Evolutionary conservation across 2,113 vertebrate genomes (phyloP).

Genomic region (Haemorhous mexicanus): DNA sequence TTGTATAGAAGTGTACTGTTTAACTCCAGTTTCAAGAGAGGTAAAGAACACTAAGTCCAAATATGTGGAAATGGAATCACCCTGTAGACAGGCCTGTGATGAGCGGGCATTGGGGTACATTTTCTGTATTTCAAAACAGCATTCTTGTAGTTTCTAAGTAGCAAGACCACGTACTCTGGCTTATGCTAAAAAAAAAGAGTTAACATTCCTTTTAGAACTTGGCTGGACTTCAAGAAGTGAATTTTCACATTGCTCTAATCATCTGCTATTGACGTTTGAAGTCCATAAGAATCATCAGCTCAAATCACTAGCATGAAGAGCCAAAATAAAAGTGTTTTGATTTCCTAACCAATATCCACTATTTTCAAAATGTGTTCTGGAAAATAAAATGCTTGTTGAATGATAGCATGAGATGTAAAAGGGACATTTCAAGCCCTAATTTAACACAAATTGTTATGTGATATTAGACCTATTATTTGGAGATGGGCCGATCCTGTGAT

Average conservation of each 20-base stretch:
- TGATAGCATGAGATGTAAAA: not conserved
- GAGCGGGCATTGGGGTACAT: not conserved
- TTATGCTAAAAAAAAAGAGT: not conserved
- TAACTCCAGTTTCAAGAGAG: not conserved
- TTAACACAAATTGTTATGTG: not conserved
- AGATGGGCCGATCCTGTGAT: not conserved
- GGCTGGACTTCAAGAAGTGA: not conserved
- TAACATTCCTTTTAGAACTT: constrained; percentile 8
- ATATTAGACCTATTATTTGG: not conserved
- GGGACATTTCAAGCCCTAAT: not conserved
- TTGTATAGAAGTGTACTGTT: not conserved
- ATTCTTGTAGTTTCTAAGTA: not conserved
- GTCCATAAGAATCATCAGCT: not conserved
- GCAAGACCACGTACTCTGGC: not conserved
- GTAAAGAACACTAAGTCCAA: not conserved
- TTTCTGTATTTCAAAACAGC: not conserved
- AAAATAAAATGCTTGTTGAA: not conserved
- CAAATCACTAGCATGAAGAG: not conserved
- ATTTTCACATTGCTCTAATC: not conserved
- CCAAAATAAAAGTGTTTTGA: not conserved
- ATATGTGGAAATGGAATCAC: not conserved
- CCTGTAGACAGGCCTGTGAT: not conserved
- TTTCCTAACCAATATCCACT: not conserved
- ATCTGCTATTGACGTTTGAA: not conserved
- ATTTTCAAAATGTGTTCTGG: not conserved